Evolutionary conservation across 2,888 invertebrate species (phyloP).

Genomic region (Gastrophysa polygoni): DNA sequence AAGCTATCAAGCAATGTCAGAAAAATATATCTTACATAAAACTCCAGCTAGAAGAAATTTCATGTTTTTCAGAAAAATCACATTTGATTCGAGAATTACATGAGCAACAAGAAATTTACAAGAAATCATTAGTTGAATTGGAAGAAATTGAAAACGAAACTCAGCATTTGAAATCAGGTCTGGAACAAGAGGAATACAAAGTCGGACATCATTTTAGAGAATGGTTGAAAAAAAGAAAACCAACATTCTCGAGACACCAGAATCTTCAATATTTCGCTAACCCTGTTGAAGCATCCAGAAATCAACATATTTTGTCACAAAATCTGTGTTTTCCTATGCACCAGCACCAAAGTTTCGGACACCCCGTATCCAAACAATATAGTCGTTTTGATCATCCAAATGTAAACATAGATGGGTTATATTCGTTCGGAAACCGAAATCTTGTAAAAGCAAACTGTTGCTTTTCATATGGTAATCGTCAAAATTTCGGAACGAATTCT

Average conservation of each 20-base stretch:
- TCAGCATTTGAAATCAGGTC: slow-evolving; percentile 45
- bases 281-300: neutral
- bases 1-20: slow-evolving; percentile 48
- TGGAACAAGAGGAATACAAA: slow-evolving; percentile 45
- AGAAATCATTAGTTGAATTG: slow-evolving; percentile 44
- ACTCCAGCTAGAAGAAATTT: slow-evolving; percentile 36
- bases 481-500: neutral
- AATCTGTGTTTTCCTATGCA: neutral
- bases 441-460: neutral
- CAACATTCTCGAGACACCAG: neutral
- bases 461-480: neutral
- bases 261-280: neutral
- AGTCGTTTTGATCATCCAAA: neutral
- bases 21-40: slow-evolving; percentile 47
- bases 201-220: slow-evolving; percentile 33
- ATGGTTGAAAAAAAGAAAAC: slow-evolving; percentile 19
- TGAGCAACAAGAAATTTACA: slow-evolving; percentile 49
- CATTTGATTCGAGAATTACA: slow-evolving; percentile 40
- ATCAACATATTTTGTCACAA: neutral
- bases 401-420: neutral
- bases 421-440: neutral
- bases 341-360: neutral
- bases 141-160: slow-evolving; percentile 50
- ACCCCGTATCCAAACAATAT: neutral
- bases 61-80: slow-evolving; percentile 26